Base-by-base conservation (phyloP, 2,113 vertebrate species). In the Neolamprologus ventralis region DNA sequence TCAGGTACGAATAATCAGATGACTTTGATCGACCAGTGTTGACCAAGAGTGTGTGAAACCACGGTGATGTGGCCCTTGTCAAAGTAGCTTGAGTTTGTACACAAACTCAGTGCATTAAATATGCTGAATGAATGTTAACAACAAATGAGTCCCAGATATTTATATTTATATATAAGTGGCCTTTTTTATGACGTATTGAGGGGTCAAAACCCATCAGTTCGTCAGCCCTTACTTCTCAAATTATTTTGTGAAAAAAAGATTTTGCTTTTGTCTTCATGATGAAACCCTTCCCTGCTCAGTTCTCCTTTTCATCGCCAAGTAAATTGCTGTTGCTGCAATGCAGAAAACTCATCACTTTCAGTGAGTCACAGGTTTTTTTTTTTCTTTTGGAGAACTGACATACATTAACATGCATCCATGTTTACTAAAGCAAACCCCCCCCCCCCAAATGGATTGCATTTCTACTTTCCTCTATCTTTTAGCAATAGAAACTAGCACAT, bases 381-480 rank as follows among this genome's bases (percentile, higher is more conserved):
- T 37, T 37, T 8, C 33, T 65, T 13, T 80, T 31, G 17, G 26
- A 42, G 8, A 33, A 40, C 63, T 82, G 19, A 58, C 75, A 58
- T 45, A 3, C 31, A 31, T 21, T 82, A 17, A 49, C 65, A 75
- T 75, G 7, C 37, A 26, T 28, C 40, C 31, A 12, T 47, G 42
- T 80, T 87, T 80, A 60, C 65, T 40, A 31, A 42, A 58, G 55
- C 37, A 78, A 65, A 45, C 0, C 6, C 54, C 37, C 6, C 54
- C 37, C 35, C 60, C 16, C 37, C 9, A 10, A 60, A 33, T 89
- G 53, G 71, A 55, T 75, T 5, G 42, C 75, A 31, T 89, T 63
- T 26, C 31, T 60, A 17, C 35, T 31, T 63, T 28, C 19, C 45
- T 63, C 2, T 54, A 31, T 81, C 82, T 85, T 85, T 68, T 68